Percentiles rank a stretch among this genome's conserved stretches.
These are phyloP conservation scores for Ecliptopera silaceata DNA, from an alignment of 2,888 invertebrate genomes.

Conservation along the genomic window DNA sequence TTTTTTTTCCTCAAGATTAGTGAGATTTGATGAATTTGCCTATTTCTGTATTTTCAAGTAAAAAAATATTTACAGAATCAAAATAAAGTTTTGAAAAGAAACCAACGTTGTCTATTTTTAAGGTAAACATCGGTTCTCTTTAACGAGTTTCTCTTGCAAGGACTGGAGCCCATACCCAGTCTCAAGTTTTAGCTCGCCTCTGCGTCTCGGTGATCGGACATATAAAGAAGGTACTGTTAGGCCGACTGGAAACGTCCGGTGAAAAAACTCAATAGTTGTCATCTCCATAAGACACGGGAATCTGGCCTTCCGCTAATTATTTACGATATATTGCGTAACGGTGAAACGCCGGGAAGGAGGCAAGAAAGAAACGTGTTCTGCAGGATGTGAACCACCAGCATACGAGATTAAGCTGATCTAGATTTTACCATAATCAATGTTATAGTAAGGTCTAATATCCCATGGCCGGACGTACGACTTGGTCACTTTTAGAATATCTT, in stretches of 20 bases:
- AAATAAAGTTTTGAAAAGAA: neutral
- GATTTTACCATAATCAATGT: conserved; percentile 50
- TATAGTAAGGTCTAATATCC: conserved; percentile 57
- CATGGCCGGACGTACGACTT: conserved; percentile 45
- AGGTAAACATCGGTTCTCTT: conserved; percentile 26
- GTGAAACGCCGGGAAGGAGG: conserved; percentile 81
- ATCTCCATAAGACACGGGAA: conserved; percentile 82
- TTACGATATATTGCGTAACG: conserved; percentile 83
- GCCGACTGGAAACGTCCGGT: conserved; percentile 68
- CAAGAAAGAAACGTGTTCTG: conserved; percentile 76
- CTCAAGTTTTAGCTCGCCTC: conserved; percentile 39
- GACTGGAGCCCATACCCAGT: conserved; percentile 29
- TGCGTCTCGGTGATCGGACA: conserved; percentile 43
- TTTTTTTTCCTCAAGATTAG: conserved; percentile 35
- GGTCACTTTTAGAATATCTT: conserved; percentile 78
- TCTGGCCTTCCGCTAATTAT: conserved; percentile 83
- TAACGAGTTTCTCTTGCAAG: conserved; percentile 34
- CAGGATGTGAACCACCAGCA: conserved; percentile 72
- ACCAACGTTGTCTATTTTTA: conserved; percentile 26
- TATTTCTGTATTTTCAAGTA: no score
- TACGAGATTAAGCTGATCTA: conserved; percentile 48
- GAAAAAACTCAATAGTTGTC: conserved; percentile 74
- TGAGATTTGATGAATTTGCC: conserved; percentile 4
- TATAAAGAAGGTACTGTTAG: conserved; percentile 63
- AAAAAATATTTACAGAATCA: no score